Conservation (phyloP, 2,113 vertebrate species). For the sheep (Ovis aries) region DNA sequence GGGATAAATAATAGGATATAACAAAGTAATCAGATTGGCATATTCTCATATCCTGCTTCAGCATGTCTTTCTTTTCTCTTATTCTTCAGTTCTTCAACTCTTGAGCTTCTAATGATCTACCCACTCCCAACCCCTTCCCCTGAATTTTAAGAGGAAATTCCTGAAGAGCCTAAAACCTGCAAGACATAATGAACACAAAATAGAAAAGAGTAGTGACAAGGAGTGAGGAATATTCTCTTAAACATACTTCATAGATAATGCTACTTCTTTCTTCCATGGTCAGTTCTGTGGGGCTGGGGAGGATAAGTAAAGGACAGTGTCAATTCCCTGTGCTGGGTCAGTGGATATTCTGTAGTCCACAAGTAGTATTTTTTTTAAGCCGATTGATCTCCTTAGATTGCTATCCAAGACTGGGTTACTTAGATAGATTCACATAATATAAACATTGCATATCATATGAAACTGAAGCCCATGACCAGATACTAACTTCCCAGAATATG, state of each 20-base stretch:
- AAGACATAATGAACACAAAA: background rate
- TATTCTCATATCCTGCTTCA: background rate
- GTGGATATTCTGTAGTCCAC: background rate
- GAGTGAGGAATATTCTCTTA: background rate
- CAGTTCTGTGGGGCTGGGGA: background rate
- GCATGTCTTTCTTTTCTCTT: background rate
- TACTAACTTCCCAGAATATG: slow-evolving; percentile 32
- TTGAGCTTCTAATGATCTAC: background rate
- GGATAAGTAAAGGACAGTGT: background rate
- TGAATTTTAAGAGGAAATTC: background rate
- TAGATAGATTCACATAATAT: background rate
- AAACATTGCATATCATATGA: slow-evolving; percentile 2
- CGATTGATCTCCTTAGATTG: background rate
- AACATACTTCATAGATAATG: background rate
- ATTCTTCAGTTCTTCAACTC: background rate
- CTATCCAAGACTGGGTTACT: slow-evolving; percentile 17
- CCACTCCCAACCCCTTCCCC: no score
- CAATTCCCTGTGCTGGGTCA: background rate
- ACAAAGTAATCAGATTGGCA: background rate
- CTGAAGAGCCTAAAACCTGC: background rate
- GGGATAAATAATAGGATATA: background rate
- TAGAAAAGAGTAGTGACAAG: background rate
- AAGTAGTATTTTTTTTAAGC: slow-evolving; percentile 12
- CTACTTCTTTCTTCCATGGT: background rate
- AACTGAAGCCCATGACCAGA: slow-evolving; percentile 29